A percentile compares a stretch with the other conserved stretches of the same genome.
Conservation (phyloP, 2,113 vertebrate species). For the Eptatretus burgeri region DNA sequence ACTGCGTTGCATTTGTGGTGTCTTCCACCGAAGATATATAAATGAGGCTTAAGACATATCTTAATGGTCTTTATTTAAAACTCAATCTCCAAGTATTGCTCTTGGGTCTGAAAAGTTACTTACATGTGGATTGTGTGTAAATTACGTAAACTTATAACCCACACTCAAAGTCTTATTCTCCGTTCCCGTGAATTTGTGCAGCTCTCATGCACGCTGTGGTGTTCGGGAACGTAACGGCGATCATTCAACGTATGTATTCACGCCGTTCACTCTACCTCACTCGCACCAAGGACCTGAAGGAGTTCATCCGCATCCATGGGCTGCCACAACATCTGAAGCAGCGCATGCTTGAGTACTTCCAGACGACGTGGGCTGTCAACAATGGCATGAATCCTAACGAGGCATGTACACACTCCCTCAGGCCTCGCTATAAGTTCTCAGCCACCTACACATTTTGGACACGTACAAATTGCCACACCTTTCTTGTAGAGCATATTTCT, state of each 20-base stretch:
- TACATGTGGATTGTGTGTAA: no score
- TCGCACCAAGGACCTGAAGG: conserved; percentile 80
- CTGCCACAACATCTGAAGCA: conserved; percentile 78
- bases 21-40: no score
- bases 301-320: conserved; percentile 66
- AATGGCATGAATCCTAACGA: conserved; percentile 77
- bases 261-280: conserved; percentile 82
- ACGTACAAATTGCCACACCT: no score
- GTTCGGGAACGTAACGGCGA: conserved; percentile 80
- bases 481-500: no score
- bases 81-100: no score
- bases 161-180: background rate
- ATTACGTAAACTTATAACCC: no score
- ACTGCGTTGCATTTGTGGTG: no score
- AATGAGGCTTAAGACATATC: no score
- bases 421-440: no score
- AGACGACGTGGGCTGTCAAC: conserved; percentile 89
- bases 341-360: conserved; percentile 80
- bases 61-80: no score
- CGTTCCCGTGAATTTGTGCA: conserved; percentile 13
- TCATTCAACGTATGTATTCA: conserved; percentile 95
- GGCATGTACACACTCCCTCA: conserved; percentile 17
- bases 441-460: no score
- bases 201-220: conserved; percentile 88
- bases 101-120: no score